Evolutionary conservation across 2,113 vertebrate species (phyloP).

Genomic region (Pelecanus crispus): DNA sequence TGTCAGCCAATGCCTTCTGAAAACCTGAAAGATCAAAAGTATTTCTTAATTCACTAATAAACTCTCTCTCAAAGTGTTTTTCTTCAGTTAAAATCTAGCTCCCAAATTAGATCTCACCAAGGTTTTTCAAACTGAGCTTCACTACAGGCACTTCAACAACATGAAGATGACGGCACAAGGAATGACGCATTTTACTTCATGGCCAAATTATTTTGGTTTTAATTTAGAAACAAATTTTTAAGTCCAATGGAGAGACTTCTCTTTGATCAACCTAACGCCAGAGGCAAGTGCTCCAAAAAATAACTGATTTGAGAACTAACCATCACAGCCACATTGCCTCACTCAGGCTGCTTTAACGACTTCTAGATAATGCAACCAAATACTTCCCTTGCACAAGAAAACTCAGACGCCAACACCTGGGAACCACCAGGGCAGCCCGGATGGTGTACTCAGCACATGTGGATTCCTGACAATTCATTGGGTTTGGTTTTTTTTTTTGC

Average conservation of each 20-base stretch:
- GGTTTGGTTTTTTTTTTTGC: neutral
- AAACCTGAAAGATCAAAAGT: neutral
- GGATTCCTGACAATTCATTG: neutral
- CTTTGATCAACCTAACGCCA: neutral
- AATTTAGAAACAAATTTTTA: constrained; percentile 3
- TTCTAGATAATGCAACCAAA: neutral
- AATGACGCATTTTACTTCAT: neutral
- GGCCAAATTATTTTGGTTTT: neutral
- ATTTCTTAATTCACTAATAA: neutral
- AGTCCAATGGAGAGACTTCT: neutral
- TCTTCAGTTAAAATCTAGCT: neutral
- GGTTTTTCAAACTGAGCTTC: neutral
- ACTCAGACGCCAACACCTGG: neutral
- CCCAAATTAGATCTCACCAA: neutral
- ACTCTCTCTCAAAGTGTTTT: neutral
- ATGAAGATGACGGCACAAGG: neutral
- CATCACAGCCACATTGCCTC: neutral
- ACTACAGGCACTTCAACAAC: neutral
- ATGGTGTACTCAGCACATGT: neutral
- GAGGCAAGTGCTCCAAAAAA: neutral
- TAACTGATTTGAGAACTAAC: neutral
- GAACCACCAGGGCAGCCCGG: neutral
- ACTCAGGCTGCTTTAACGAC: neutral
- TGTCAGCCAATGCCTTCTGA: neutral
- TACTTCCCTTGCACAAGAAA: neutral